Evolutionary conservation across 2,797 vertebrate genomes (phyloP), one percentile per base, ranked within the genome.

Genomic region (Psittacula derbiana): DNA sequence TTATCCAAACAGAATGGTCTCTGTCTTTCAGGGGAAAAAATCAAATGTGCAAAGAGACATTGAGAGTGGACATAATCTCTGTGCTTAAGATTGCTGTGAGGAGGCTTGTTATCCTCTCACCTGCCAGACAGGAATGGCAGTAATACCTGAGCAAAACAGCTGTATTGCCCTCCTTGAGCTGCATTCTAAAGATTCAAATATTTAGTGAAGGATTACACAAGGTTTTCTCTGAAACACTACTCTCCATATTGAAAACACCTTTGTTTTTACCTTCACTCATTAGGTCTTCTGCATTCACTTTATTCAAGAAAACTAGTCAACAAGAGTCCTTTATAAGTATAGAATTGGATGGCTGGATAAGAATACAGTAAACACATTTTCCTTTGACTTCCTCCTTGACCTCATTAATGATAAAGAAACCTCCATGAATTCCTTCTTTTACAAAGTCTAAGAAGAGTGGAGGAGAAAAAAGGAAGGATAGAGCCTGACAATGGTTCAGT

Each of bases 21-120:
- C n/a, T 71, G 23, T 15, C 8, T 14, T 8, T 57, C 38, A 1
- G 1, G 33, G 57, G 61, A 47, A 71, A 58, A 46, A 40, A 5
- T 23, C 1, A 0, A 4, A 40, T 52, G 60, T 52, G 55, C 33
- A 20, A 18, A 52, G 24, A 25, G n/a, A 13, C 2, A 4, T 36
- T 30, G 16, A 6, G 53, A 38, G 7, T 7, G 28, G 23, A 67
- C 24, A 2, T 57, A 58, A 3, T 31, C 14, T 28, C 12, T 2
- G 24, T 25, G 52, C 30, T 60, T 24, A 50, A 41, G 43, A 31
- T 2, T 1, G 4, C 6, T 41, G 25, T 41, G 41, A 57, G 16
- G 36, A 31, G 53, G 16, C 23, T 83, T 58, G n/a, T 8, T 49
- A 8, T n/a, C 30, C 24, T 52, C 71, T 12, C 20, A 33, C 24